phyloP scores from a whole-genome alignment of 2,888 invertebrate species.

The Octonoba sinensis region DNA sequence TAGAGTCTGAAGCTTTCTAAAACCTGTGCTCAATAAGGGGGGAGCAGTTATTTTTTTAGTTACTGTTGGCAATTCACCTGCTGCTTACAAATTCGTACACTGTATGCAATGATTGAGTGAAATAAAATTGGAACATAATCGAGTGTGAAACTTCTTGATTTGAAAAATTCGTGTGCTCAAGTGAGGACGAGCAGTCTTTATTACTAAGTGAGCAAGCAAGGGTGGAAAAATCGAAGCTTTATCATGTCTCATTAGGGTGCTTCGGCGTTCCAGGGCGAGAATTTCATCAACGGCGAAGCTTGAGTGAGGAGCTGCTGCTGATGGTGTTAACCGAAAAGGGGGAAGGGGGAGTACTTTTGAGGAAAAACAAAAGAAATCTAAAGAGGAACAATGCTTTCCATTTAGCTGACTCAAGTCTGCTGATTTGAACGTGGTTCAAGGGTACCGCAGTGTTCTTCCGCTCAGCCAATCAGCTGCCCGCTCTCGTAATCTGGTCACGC shows the following conservation, averaged over 20 bases:
- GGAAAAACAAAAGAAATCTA: conserved; percentile 27
- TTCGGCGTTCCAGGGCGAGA: conserved; percentile 28
- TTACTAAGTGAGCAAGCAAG: conserved; percentile 4
- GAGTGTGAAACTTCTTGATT: too few species aligned
- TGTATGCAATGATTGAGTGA: too few species aligned
- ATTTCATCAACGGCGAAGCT: conserved; percentile 54
- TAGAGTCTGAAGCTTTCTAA: too few species aligned
- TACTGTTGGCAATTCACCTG: too few species aligned
- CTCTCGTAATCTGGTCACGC: conserved; percentile 61
- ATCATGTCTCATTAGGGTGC: conserved; percentile 49
- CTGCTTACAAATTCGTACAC: too few species aligned
- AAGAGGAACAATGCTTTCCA: conserved; percentile 54
- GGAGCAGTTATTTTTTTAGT: too few species aligned
- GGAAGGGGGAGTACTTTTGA: background rate
- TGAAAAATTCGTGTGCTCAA: too few species aligned
- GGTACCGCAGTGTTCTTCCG: conserved; percentile 48
- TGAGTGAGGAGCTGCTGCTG: conserved; percentile 36
- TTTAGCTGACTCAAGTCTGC: conserved; percentile 60
- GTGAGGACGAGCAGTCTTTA: background rate
- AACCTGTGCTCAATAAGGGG: too few species aligned
- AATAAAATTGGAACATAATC: too few species aligned
- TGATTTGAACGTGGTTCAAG: conserved; percentile 55
- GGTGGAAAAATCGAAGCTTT: conserved; percentile 17
- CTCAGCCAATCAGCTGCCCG: conserved; percentile 50
- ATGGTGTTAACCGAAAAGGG: conserved; percentile 34